A percentile compares a stretch with the other conserved stretches of the same genome.
phyloP scores from a whole-genome alignment of 2,113 vertebrate genomes.

The Perognathus longimembris region DNA sequence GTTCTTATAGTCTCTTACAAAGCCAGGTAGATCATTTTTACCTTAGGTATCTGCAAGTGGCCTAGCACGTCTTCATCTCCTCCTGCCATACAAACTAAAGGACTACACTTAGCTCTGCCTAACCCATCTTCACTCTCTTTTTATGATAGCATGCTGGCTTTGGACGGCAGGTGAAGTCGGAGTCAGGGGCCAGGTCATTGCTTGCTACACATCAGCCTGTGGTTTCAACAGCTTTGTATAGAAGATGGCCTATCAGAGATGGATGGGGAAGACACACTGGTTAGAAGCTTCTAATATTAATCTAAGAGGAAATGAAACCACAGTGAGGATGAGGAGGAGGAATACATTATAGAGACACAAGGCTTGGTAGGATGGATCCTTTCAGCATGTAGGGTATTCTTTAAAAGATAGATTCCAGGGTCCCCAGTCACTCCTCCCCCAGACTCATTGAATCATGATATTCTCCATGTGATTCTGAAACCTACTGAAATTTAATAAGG shows the following conservation, averaged over 20 bases:
- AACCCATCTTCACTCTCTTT: neutral
- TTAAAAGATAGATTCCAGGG: neutral
- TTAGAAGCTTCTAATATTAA: neutral
- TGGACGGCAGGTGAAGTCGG: neutral
- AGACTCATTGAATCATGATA: neutral
- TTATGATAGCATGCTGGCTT: neutral
- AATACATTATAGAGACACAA: neutral
- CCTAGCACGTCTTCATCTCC: neutral
- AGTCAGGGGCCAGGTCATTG: too few species aligned
- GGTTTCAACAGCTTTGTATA: conserved; percentile 30
- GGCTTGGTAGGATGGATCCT: neutral
- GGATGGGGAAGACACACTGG: neutral
- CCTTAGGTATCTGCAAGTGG: neutral
- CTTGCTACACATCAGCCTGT: neutral
- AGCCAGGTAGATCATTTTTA: neutral
- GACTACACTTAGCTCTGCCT: neutral
- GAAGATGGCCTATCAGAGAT: neutral
- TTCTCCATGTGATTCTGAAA: neutral
- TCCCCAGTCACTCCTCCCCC: too few species aligned
- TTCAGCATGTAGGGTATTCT: neutral
- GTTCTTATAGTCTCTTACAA: neutral
- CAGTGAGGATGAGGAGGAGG: neutral
- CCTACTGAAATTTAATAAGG: neutral
- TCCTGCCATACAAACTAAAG: neutral
- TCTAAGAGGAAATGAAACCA: conserved; percentile 31